Evolutionary conservation across 2,888 invertebrate species (phyloP).

Genomic region (Rutpela maculata): DNA sequence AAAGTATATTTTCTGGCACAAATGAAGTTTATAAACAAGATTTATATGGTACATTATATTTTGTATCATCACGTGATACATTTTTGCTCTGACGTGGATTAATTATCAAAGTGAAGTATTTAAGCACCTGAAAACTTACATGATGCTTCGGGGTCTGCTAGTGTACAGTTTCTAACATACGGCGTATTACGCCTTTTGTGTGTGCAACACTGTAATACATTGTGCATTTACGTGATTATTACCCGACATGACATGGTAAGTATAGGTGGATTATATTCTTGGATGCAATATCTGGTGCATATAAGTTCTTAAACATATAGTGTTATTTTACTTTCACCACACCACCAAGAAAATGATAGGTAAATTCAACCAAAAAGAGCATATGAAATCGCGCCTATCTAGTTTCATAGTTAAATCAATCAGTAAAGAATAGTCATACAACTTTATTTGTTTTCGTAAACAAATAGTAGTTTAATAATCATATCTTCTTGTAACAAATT

Average conservation of each 20-base stretch:
- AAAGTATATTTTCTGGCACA: no score
- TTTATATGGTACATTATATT: background rate
- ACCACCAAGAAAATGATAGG: no score
- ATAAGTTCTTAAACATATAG: no score
- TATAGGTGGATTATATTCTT: background rate
- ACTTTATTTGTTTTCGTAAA: no score
- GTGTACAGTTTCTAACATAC: background rate
- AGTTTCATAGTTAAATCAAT: no score
- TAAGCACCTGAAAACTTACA: background rate
- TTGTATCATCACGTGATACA: background rate
- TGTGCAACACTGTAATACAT: background rate
- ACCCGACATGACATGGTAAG: background rate
- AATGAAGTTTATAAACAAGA: background rate
- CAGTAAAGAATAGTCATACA: no score
- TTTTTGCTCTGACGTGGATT: background rate
- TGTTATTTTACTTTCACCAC: no score
- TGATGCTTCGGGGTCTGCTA: background rate
- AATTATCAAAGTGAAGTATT: conserved; percentile 2
- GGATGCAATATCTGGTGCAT: no score
- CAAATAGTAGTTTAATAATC: no score
- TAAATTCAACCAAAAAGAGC: no score
- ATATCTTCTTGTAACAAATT: no score
- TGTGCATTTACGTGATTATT: background rate
- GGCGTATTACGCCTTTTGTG: background rate
- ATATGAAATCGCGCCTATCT: no score